Percentiles rank a stretch among this genome's conserved stretches.
Evolutionary conservation across 2,113 vertebrate species (phyloP).

Genomic region (Corvus cornix): DNA sequence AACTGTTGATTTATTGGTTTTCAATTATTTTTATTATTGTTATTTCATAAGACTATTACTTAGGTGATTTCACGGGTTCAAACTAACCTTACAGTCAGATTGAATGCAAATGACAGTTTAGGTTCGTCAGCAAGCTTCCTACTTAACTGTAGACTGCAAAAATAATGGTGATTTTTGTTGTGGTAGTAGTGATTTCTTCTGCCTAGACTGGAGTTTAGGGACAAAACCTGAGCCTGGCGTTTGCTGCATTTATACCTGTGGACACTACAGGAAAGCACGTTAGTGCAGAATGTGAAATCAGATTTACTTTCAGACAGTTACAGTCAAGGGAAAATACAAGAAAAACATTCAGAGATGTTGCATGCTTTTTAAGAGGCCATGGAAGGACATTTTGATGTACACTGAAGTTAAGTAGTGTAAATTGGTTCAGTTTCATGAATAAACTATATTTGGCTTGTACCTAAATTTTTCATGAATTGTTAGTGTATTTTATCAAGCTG

Average conservation of each 20-base stretch:
- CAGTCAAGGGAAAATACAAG: neutral
- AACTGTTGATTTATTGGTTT: neutral
- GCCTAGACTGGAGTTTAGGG: neutral
- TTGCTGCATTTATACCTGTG: neutral
- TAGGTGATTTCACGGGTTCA: neutral
- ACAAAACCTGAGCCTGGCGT: neutral
- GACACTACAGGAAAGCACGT: neutral
- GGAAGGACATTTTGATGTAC: neutral
- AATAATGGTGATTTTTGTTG: neutral
- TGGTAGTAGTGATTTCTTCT: neutral
- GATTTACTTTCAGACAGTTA: neutral
- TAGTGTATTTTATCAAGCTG: neutral
- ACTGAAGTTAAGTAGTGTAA: neutral
- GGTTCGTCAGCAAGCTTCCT: neutral
- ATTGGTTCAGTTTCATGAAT: neutral
- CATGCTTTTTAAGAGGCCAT: neutral
- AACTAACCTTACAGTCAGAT: neutral
- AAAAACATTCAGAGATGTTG: neutral
- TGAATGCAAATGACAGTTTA: neutral
- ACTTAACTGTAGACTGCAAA: neutral
- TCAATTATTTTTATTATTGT: neutral
- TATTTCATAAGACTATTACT: neutral
- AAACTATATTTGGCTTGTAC: neutral
- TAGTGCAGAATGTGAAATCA: neutral
- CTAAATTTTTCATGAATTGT: slow-evolving; percentile 16